phyloP scores from a whole-genome alignment of 2,797 vertebrate species.

The Dermochelys coriacea region DNA sequence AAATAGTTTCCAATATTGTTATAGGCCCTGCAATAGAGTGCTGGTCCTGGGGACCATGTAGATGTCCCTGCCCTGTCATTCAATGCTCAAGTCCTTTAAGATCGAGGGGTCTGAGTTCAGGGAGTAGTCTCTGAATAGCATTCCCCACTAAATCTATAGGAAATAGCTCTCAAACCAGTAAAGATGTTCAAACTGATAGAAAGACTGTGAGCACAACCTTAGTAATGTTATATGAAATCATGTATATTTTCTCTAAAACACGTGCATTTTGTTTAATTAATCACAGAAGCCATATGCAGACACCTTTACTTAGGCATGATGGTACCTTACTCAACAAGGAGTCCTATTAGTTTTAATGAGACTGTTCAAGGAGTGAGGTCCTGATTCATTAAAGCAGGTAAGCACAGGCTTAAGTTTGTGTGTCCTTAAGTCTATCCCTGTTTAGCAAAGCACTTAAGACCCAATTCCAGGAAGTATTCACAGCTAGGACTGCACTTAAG shows the following conservation, averaged over 20 bases:
- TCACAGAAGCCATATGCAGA: background rate
- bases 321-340: background rate
- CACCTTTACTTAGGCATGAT: background rate
- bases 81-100: too few species aligned
- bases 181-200: background rate
- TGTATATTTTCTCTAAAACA: background rate
- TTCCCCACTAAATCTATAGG: background rate
- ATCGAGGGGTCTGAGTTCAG: background rate
- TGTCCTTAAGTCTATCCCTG: background rate
- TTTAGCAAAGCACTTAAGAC: background rate
- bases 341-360: background rate
- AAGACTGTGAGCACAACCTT: background rate
- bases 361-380: background rate
- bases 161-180: background rate
- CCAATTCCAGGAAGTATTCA: too few species aligned
- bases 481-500: too few species aligned
- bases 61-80: background rate
- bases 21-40: background rate
- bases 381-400: background rate
- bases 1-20: background rate
- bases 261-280: background rate
- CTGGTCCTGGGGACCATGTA: background rate
- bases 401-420: background rate
- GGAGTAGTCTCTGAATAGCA: background rate
- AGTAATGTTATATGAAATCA: background rate